Evolutionary conservation across 92 coral and sea anemone genomes (phyloP).

Genomic region (Parazoanthus darwini): DNA sequence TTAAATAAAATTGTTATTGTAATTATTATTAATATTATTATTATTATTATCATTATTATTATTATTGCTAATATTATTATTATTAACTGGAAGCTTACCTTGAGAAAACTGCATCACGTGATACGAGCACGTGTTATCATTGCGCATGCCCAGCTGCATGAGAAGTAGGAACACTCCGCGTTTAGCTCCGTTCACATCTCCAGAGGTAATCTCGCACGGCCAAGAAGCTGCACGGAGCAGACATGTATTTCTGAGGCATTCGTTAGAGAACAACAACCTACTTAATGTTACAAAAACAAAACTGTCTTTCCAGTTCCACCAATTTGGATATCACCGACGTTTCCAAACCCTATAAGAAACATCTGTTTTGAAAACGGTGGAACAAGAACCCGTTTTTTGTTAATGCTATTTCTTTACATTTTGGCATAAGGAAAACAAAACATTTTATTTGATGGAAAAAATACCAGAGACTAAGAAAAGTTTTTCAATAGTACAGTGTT

Average conservation of each 20-base stretch:
- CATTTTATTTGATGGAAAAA: too few relatives aligned
- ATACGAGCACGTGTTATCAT: conserved; percentile 26
- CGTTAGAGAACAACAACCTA: neutral
- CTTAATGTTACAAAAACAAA: neutral
- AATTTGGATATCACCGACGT: neutral
- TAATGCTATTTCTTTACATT: too few relatives aligned
- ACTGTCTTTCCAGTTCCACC: neutral
- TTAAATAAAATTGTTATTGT: too few relatives aligned
- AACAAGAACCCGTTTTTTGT: too few relatives aligned
- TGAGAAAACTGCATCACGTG: conserved; percentile 12
- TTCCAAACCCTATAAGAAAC: too few relatives aligned
- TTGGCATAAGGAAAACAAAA: too few relatives aligned
- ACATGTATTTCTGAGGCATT: neutral
- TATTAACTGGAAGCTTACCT: neutral
- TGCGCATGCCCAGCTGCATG: conserved; percentile 25
- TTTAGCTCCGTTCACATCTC: conserved; percentile 37
- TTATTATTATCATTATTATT: neutral
- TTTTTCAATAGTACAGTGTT: too few relatives aligned
- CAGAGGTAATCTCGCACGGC: conserved; percentile 32
- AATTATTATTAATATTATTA: too few relatives aligned
- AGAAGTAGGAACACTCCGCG: conserved; percentile 30
- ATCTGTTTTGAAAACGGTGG: neutral
- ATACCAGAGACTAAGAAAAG: too few relatives aligned
- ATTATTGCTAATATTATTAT: too few relatives aligned
- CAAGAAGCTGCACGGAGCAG: conserved; percentile 7